Conservation (phyloP, 30 jellyfish, hydroid and myxozoan genomes). For the Chironex yamaguchii region DNA sequence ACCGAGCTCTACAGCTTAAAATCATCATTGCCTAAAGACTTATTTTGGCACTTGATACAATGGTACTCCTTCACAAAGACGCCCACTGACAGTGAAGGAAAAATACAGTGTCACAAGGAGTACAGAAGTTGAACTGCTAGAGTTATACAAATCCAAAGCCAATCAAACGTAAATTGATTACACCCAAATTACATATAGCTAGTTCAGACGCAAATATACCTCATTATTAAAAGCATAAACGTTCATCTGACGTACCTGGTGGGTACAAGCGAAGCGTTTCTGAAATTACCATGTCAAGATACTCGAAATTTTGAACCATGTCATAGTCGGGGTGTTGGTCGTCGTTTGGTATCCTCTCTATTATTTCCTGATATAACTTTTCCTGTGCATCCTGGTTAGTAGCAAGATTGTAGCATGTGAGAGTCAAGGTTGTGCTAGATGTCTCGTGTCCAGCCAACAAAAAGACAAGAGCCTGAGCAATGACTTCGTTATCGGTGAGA, state of each 20-base stretch:
- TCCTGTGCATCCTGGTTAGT: slow-evolving; percentile 68
- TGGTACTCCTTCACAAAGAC: no score
- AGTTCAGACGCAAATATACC: no score
- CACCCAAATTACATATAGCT: no score
- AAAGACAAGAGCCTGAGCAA: slow-evolving; percentile 67
- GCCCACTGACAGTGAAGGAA: no score
- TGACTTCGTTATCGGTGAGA: slow-evolving; percentile 64
- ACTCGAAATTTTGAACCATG: slow-evolving; percentile 50
- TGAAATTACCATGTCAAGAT: slow-evolving; percentile 69
- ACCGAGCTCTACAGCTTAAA: no score
- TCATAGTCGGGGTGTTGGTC: slow-evolving; percentile 62
- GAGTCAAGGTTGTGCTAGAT: slow-evolving; percentile 57
- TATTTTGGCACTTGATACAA: no score
- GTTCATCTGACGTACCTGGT: slow-evolving; percentile 72
- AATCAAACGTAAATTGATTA: no score
- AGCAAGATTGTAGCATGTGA: slow-evolving; percentile 63
- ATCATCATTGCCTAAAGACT: no score
- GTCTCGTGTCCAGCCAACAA: slow-evolving; percentile 77
- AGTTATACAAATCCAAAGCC: no score
- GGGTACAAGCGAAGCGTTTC: slow-evolving; percentile 77
- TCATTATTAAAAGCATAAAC: no score
- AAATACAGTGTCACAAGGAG: no score
- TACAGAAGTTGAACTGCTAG: no score
- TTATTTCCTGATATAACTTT: slow-evolving; percentile 41
- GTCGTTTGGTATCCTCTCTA: slow-evolving; percentile 10